A percentile compares a stretch with the other conserved stretches of the same genome.
These are phyloP conservation scores for Lycia hirtaria DNA, from an alignment of 2,888 invertebrate genomes.

Conservation along the genomic window DNA sequence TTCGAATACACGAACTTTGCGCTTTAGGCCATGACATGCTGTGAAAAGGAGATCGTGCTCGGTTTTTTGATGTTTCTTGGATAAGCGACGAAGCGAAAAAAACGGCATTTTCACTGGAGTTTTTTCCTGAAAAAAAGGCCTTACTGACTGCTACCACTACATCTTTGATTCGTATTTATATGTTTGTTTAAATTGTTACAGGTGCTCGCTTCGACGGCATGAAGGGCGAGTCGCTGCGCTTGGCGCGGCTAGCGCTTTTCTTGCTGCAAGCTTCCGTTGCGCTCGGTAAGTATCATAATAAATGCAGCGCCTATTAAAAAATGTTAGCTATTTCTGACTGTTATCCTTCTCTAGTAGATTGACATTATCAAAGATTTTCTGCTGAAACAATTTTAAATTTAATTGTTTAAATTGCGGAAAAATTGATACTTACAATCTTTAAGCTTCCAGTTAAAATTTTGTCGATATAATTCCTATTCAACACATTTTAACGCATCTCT, in stretches of 20 bases:
- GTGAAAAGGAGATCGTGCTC: constrained; percentile 41
- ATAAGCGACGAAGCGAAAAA: neutral
- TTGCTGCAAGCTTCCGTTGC: constrained; percentile 72
- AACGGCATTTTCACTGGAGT: neutral
- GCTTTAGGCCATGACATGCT: constrained; percentile 35
- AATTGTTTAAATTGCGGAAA: too few relatives aligned
- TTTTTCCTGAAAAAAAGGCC: neutral
- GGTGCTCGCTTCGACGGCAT: constrained; percentile 65
- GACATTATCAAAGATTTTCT: too few relatives aligned
- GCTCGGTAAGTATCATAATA: constrained; percentile 64
- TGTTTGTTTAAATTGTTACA: constrained; percentile 50
- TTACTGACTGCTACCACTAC: neutral
- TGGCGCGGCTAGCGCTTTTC: constrained; percentile 74
- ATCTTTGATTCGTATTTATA: constrained; percentile 12
- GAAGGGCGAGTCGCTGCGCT: constrained; percentile 74
- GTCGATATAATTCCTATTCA: neutral
- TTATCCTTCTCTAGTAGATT: too few relatives aligned
- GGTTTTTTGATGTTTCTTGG: constrained; percentile 5
- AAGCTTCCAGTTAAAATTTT: too few relatives aligned
- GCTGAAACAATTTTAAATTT: too few relatives aligned
- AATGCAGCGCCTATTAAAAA: too few relatives aligned
- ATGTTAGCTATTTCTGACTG: too few relatives aligned
- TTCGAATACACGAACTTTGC: constrained; percentile 36
- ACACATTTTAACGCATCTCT: neutral
- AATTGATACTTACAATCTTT: too few relatives aligned